Percentiles rank a stretch among this genome's conserved stretches.
Evolutionary conservation across 1,140 invertebrate genomes (phyloP).

Genomic region (Drusus annulatus): DNA sequence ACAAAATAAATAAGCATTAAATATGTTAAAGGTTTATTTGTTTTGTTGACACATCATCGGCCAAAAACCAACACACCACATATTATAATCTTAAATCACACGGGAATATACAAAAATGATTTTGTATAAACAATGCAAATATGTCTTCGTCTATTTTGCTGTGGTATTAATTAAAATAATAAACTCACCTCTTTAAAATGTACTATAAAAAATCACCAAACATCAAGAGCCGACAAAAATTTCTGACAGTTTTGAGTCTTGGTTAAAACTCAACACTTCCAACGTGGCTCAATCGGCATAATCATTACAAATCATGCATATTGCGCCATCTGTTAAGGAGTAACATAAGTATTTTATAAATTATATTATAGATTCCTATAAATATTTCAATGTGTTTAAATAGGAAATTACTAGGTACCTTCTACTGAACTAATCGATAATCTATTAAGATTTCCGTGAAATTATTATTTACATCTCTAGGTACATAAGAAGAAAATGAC

Average conservation of each 20-base stretch:
- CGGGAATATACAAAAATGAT: background rate
- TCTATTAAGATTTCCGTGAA: too few species aligned
- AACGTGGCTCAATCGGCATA: constrained; percentile 42
- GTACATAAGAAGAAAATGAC: too few species aligned
- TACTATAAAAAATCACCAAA: constrained; percentile 20
- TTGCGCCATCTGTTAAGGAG: background rate
- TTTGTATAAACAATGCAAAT: background rate
- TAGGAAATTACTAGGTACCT: too few species aligned
- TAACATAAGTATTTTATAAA: too few species aligned
- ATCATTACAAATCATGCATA: background rate
- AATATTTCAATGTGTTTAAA: too few species aligned
- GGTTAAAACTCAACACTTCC: constrained; percentile 21
- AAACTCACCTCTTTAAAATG: constrained; percentile 17
- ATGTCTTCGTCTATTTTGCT: background rate
- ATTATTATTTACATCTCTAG: too few species aligned
- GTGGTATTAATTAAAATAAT: background rate
- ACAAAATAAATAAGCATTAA: background rate
- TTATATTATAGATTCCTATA: too few species aligned
- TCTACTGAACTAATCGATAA: too few species aligned
- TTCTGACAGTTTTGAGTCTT: constrained; percentile 38
- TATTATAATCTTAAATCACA: background rate
- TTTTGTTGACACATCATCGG: constrained; percentile 51
- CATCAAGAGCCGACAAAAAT: constrained; percentile 7
- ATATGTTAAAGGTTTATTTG: constrained; percentile 26
- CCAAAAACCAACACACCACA: constrained; percentile 15